phyloP scores from a whole-genome alignment of 2,113 vertebrate genomes.

The Hepsetus odoe region DNA sequence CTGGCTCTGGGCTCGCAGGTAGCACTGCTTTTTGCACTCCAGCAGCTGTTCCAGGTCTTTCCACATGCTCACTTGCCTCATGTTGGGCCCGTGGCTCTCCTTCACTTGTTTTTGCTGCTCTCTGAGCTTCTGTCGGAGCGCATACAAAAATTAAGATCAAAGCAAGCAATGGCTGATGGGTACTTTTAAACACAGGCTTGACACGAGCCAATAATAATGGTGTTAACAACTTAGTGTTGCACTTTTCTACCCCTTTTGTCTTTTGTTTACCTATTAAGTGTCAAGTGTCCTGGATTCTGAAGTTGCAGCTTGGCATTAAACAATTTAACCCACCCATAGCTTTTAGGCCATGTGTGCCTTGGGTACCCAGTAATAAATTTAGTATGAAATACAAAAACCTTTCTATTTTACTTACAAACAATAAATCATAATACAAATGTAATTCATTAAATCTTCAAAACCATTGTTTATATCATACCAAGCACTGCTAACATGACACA shows the following conservation, averaged over 20 bases:
- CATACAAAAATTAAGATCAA: neutral
- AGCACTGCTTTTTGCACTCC: conserved; percentile 92
- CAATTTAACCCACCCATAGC: neutral
- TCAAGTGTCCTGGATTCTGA: neutral
- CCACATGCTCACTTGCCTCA: conserved; percentile 98
- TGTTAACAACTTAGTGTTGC: neutral
- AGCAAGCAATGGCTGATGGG: neutral
- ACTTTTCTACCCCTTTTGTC: neutral
- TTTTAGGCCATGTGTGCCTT: too few relatives aligned
- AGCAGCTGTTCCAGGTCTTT: conserved; percentile 88
- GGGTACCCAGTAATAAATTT: too few relatives aligned
- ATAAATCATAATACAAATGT: too few relatives aligned
- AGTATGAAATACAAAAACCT: too few relatives aligned
- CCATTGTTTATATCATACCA: too few relatives aligned
- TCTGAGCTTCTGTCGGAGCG: conserved; percentile 82
- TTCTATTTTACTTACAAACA: too few relatives aligned
- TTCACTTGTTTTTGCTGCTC: conserved; percentile 90
- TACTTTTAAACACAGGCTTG: conserved; percentile 16
- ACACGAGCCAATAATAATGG: neutral
- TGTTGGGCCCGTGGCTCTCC: conserved; percentile 88
- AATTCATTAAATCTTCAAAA: too few relatives aligned
- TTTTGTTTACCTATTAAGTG: neutral
- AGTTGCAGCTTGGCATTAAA: neutral
- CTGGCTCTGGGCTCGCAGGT: conserved; percentile 86
- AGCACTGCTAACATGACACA: too few relatives aligned